Evolutionary conservation across 2,113 vertebrate species (phyloP).

Genomic region (Pipra filicauda): DNA sequence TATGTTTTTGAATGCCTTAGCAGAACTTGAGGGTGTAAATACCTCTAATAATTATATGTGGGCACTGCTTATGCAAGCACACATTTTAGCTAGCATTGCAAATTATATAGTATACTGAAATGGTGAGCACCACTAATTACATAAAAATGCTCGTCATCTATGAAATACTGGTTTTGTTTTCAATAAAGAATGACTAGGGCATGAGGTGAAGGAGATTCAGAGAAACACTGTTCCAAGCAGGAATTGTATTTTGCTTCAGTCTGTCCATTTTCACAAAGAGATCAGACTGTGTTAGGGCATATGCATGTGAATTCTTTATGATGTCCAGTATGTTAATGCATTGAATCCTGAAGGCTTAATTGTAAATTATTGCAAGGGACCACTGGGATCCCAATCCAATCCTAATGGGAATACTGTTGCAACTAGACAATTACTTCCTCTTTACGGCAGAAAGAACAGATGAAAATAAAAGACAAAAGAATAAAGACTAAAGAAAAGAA

Average conservation of each 20-base stretch:
- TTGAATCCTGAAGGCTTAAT: neutral
- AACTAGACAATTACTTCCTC: neutral
- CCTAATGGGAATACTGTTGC: neutral
- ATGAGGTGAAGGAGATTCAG: neutral
- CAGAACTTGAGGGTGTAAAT: neutral
- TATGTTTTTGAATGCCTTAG: neutral
- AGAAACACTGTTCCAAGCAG: neutral
- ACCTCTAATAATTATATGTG: neutral
- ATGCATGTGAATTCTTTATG: neutral
- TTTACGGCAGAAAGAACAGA: neutral
- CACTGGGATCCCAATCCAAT: neutral
- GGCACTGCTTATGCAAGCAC: neutral
- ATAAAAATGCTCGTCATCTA: neutral
- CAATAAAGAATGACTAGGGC: neutral
- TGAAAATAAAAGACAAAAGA: neutral
- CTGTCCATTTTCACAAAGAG: neutral
- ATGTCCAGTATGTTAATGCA: neutral
- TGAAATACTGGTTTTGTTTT: neutral
- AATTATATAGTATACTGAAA: neutral
- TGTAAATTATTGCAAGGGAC: neutral
- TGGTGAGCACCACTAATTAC: neutral
- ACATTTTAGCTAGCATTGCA: slow-evolving; percentile 9
- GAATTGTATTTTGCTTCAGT: neutral
- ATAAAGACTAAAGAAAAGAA: neutral
- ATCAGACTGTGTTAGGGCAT: neutral